Evolutionary conservation across 2,797 vertebrate genomes (phyloP).

Genomic region (Urophycis tenuis): DNA sequence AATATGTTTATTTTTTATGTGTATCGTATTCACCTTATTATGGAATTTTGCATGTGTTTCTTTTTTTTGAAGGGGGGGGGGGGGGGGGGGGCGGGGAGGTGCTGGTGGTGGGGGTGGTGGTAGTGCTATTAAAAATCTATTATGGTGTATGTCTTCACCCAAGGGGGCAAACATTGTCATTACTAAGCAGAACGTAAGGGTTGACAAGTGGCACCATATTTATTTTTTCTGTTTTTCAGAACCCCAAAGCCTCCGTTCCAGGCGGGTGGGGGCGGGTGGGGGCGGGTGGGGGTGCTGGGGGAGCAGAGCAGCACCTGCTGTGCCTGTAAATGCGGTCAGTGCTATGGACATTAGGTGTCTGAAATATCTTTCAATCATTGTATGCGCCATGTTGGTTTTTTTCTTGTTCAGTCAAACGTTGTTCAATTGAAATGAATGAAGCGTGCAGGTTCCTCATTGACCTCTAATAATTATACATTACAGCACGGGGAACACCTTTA

Average conservation of each 20-base stretch:
- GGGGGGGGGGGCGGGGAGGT: neutral
- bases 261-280: neutral
- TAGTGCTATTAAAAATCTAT: conserved; percentile 70
- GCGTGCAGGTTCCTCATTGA: neutral
- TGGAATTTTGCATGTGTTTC: neutral
- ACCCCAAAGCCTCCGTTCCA: conserved; percentile 32
- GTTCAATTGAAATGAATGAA: neutral
- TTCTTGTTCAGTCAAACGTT: neutral
- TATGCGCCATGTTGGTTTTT: conserved; percentile 4
- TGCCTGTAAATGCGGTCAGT: conserved; percentile 60
- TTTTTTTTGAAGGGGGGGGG: conserved; percentile 43
- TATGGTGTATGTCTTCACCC: conserved; percentile 66
- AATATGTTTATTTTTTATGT: neutral
- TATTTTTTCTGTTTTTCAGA: conserved; percentile 45
- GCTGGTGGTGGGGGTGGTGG: conserved; percentile 33
- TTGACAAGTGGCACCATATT: conserved; percentile 59
- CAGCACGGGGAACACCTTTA: neutral
- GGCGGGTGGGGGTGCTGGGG: neutral
- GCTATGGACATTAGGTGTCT: conserved; percentile 59
- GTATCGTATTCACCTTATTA: conserved; percentile 1
- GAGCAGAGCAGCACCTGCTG: conserved; percentile 54
- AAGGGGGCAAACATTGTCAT: conserved; percentile 62
- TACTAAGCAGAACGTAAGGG: conserved; percentile 62
- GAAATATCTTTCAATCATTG: conserved; percentile 54
- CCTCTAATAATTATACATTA: neutral